A percentile compares a stretch with the other conserved stretches of the same genome.
These are phyloP conservation scores for Cosmorhoe ocellata DNA, from an alignment of 2,888 invertebrate genomes.

Conservation along the genomic window DNA sequence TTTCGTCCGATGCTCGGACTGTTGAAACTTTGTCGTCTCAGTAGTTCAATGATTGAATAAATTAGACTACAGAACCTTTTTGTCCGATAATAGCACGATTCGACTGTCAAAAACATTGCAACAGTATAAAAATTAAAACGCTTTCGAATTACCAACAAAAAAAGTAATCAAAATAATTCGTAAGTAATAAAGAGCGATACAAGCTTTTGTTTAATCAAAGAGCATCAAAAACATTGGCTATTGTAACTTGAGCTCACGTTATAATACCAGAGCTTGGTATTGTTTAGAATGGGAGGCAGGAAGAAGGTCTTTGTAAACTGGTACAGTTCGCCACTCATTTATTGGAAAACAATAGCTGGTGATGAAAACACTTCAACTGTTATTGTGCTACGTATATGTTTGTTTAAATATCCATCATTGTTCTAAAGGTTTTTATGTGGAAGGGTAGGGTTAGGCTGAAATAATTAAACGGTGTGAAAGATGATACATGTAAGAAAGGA, in stretches of 20 bases:
- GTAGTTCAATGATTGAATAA: no score
- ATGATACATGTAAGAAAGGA: no score
- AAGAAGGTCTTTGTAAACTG: constrained; percentile 15
- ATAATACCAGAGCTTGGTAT: constrained; percentile 3
- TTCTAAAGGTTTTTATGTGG: no score
- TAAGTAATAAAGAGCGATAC: constrained; percentile 12
- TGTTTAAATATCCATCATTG: no score
- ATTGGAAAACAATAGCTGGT: constrained; percentile 30
- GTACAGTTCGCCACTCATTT: constrained; percentile 17
- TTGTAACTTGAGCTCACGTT: constrained; percentile 13
- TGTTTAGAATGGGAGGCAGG: constrained; percentile 1
- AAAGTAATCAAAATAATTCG: constrained; percentile 20
- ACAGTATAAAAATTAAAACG: no score
- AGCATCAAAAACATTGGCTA: constrained; percentile 25
- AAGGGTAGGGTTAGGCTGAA: no score
- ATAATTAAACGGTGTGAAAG: no score
- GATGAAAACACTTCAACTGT: constrained; percentile 12
- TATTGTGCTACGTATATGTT: neutral
- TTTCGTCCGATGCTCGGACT: no score
- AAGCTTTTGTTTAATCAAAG: constrained; percentile 25
- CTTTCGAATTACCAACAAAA: neutral
- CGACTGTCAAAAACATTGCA: no score
- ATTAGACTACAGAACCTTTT: no score
- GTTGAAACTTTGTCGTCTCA: no score
- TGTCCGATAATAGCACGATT: no score